phyloP scores from a whole-genome alignment of 1,140 invertebrate species.

The Lasioglossum baleicum region DNA sequence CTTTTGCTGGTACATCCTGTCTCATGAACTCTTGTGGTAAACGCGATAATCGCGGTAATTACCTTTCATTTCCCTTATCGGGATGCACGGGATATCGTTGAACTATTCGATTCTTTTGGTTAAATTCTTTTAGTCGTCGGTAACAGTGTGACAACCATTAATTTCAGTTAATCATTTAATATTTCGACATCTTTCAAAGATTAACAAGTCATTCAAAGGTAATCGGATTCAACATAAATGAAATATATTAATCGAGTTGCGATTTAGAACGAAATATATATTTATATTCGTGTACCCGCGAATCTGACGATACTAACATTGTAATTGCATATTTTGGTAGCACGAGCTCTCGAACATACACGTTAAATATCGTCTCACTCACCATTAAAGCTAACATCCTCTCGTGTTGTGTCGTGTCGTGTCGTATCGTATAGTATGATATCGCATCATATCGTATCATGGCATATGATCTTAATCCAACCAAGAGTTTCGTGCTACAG shows the following conservation, averaged over 20 bases:
- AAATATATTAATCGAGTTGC: constrained; percentile 21
- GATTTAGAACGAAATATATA: constrained; percentile 10
- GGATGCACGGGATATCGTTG: background rate
- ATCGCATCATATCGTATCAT: background rate
- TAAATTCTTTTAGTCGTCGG: background rate
- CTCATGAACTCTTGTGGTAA: constrained; percentile 2
- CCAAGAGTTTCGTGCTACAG: background rate
- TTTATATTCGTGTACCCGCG: constrained; percentile 6
- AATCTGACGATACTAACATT: constrained; percentile 2
- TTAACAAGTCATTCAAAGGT: background rate
- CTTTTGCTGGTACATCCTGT: constrained; percentile 7
- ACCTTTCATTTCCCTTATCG: background rate
- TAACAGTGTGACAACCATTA: background rate
- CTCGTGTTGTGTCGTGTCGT: background rate
- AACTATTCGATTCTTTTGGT: background rate
- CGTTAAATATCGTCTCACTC: constrained; percentile 31
- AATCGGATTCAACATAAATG: background rate
- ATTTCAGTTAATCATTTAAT: constrained; percentile 2
- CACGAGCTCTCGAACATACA: constrained; percentile 31
- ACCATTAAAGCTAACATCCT: constrained; percentile 22
- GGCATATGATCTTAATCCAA: background rate
- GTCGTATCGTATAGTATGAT: too few species aligned
- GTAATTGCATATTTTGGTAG: constrained; percentile 16
- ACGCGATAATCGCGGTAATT: background rate
- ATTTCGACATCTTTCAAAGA: background rate